Evolutionary conservation across 1,140 invertebrate species (phyloP), one percentile per base, ranked within the genome.

Genomic region (Meteorus sp.): DNA sequence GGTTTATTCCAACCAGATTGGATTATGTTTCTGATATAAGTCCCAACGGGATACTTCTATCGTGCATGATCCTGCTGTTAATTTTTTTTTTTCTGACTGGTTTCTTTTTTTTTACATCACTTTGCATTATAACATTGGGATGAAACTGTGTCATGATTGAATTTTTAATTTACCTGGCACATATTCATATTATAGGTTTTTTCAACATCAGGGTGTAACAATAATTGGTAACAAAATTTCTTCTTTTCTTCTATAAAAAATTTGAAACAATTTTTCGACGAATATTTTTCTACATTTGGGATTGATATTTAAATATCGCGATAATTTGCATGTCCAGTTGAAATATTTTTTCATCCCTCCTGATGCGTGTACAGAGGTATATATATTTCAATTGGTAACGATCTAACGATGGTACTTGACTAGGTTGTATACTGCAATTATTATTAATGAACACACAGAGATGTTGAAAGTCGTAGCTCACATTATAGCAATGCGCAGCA

Each of bases 371-470:
- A 7, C 11, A 5, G 13, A 11, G 13, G 8, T 15, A 7, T n/a
- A 39, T 39, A 7, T 39, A 39, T 4, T 39, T 4, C 35, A n/a
- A n/a, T 13, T 39, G 15, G 15, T 39, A 13, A 13, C 15, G 27
- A n/a, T 29, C 27, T 29, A 9, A 29, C 4, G 9, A 39, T 8
- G 15, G 8, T 11, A 25, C 20, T 27, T 39, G 39, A 19, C 20
- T 27, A 37, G 44, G 44, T 48, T 15, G 41, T 39, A 17, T 9
- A 7, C 17, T 37, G 55, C 23, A 57, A 57, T 57, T 41, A 57
- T 57, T 50, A 57, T 57, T 57, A 57, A 57, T 57, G 43, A 47
- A 31, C 20, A n/a, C n/a, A n/a, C n/a, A 33, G 33, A 52, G 33
- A 52, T 52, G 31, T 52, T 52, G 50, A 37, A 52, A 52, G 20